Evolutionary conservation across 2,113 vertebrate genomes (phyloP).

Genomic region (Scomber scombrus): DNA sequence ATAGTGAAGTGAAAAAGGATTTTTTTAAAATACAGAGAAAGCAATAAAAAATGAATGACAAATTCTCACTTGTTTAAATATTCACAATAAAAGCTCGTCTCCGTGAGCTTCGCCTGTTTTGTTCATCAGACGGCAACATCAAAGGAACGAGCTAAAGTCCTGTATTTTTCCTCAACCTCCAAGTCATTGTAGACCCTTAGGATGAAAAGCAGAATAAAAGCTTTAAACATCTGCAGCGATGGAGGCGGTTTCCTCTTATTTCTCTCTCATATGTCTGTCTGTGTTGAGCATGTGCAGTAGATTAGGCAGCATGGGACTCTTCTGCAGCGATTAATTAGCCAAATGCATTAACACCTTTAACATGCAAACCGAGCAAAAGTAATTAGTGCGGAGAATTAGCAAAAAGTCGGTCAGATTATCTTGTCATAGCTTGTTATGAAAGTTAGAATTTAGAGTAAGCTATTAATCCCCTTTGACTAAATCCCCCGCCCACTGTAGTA

Average conservation of each 20-base stretch:
- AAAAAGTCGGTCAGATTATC: conserved; percentile 57
- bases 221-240: neutral
- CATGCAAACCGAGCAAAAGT: conserved; percentile 49
- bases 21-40: conserved; percentile 4
- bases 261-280: neutral
- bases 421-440: conserved; percentile 68
- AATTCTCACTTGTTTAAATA: conserved; percentile 35
- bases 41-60: neutral
- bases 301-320: neutral
- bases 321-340: conserved; percentile 60
- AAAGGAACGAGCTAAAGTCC: conserved; percentile 22
- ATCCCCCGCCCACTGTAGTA: conserved; percentile 8
- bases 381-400: conserved; percentile 68
- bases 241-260: neutral
- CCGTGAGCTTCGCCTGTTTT: conserved; percentile 35
- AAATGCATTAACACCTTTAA: conserved; percentile 65
- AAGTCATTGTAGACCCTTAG: conserved; percentile 30
- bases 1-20: neutral
- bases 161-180: neutral
- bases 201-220: conserved; percentile 40
- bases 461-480: conserved; percentile 40
- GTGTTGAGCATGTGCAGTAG: neutral
- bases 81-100: conserved; percentile 11
- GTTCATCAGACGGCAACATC: conserved; percentile 31
- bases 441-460: conserved; percentile 50